These are phyloP conservation scores for Octopus bimaculoides DNA, from an alignment of 1,140 invertebrate genomes.

Conservation along the genomic window DNA sequence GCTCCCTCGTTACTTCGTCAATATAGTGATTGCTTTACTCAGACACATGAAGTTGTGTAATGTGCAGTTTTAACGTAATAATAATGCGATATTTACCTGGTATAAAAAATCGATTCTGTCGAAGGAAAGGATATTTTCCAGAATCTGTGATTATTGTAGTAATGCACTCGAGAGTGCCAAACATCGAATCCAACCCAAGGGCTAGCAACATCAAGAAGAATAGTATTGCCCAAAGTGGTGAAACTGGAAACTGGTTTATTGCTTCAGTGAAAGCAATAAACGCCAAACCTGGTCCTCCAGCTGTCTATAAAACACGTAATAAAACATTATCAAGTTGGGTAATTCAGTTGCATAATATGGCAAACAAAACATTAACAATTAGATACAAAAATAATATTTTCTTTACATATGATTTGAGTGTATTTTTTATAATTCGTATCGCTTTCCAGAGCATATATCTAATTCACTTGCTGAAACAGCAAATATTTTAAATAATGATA, in stretches of 20 bases:
- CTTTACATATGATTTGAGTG: conserved; percentile 9
- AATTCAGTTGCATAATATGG: not conserved
- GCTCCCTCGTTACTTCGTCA: too few relatives aligned
- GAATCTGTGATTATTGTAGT: conserved; percentile 41
- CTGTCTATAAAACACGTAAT: conserved; percentile 14
- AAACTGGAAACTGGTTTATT: conserved; percentile 73
- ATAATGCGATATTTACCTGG: conserved; percentile 18
- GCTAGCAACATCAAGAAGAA: conserved; percentile 69
- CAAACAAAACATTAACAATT: too few relatives aligned
- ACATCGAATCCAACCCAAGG: conserved; percentile 47
- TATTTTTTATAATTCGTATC: conserved; percentile 33
- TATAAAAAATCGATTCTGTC: conserved; percentile 35
- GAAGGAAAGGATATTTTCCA: conserved; percentile 35
- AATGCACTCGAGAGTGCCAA: conserved; percentile 45
- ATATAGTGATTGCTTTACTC: too few relatives aligned
- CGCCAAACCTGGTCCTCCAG: conserved; percentile 79
- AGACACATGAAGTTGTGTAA: too few relatives aligned
- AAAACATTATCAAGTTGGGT: not conserved
- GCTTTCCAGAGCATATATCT: conserved; percentile 11
- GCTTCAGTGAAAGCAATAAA: conserved; percentile 85
- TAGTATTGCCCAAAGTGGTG: conserved; percentile 77
- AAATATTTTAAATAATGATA: too few relatives aligned
- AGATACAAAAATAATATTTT: too few relatives aligned
- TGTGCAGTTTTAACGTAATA: too few relatives aligned
- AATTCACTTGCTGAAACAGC: too few relatives aligned